A percentile compares a stretch with the other conserved stretches of the same genome.
Conservation (phyloP, 2,888 invertebrate species). For the Siphonodentalium dalli region DNA sequence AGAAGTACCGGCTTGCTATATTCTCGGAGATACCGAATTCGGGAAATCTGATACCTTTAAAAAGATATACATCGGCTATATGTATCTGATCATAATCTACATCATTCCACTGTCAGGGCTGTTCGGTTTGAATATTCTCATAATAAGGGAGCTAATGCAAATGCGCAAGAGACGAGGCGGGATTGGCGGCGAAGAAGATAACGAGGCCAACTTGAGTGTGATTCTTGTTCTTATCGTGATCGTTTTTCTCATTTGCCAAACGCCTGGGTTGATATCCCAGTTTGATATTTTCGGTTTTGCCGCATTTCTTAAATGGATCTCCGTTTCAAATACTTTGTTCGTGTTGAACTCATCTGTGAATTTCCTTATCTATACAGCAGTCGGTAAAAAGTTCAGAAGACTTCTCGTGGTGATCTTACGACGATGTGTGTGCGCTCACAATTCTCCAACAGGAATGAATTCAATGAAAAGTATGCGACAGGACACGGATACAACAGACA, state of each 20-base stretch:
- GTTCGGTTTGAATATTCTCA: conserved; percentile 45
- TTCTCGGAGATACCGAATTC: conserved; percentile 38
- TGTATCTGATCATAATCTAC: conserved; percentile 49
- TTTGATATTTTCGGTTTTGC: conserved; percentile 43
- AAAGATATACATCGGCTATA: conserved; percentile 38
- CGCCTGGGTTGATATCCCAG: conserved; percentile 54
- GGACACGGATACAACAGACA: too few relatives aligned
- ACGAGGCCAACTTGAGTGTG: conserved; percentile 56
- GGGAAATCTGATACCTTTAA: conserved; percentile 40
- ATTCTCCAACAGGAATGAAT: too few relatives aligned
- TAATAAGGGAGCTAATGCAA: conserved; percentile 52
- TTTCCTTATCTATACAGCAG: conserved; percentile 59
- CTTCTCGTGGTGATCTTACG: too few relatives aligned
- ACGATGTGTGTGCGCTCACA: too few relatives aligned
- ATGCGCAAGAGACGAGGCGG: conserved; percentile 48
- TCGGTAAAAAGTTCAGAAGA: conserved; percentile 54
- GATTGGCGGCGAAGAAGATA: conserved; percentile 47
- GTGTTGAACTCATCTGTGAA: conserved; percentile 59
- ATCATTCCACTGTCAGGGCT: conserved; percentile 46
- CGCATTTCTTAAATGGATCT: conserved; percentile 50
- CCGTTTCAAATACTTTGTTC: conserved; percentile 53
- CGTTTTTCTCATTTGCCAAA: conserved; percentile 61
- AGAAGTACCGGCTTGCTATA: conserved; percentile 22
- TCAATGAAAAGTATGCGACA: too few relatives aligned
- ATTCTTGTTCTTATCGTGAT: conserved; percentile 59